phyloP scores from a whole-genome alignment of 1,140 invertebrate genomes.

The Drosophila kepulauana region DNA sequence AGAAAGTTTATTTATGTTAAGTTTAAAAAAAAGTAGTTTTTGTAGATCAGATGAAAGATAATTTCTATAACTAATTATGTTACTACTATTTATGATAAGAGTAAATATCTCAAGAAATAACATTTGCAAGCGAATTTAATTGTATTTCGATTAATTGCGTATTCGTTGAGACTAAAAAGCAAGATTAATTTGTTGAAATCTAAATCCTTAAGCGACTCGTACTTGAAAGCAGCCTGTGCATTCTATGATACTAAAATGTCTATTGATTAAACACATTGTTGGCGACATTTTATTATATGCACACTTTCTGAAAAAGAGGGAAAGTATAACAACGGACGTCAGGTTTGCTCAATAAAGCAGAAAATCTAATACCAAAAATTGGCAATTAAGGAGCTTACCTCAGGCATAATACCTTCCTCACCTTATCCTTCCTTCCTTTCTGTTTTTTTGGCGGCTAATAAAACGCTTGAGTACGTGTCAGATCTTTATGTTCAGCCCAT shows the following conservation, averaged over 20 bases:
- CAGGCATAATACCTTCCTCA: constrained; percentile 23
- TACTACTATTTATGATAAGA: too few relatives aligned
- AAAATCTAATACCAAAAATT: constrained; percentile 41
- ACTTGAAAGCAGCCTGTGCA: not conserved
- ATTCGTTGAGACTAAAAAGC: too few relatives aligned
- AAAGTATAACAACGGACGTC: constrained; percentile 3
- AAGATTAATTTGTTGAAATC: too few relatives aligned
- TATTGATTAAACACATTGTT: not conserved
- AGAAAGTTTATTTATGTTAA: too few relatives aligned
- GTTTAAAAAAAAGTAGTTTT: too few relatives aligned
- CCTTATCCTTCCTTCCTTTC: not conserved
- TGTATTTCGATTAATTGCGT: too few relatives aligned
- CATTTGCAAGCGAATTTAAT: too few relatives aligned
- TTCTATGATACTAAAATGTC: not conserved
- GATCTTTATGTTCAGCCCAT: constrained; percentile 38
- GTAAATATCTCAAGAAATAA: too few relatives aligned
- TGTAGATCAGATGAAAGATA: too few relatives aligned
- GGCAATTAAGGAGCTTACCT: constrained; percentile 35
- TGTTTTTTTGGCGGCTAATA: constrained; percentile 12
- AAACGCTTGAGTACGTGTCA: constrained; percentile 48
- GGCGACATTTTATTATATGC: constrained; percentile 4
- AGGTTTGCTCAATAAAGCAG: constrained; percentile 16
- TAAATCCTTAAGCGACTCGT: too few relatives aligned
- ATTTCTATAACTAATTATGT: too few relatives aligned
- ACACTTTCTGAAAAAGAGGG: not conserved